A percentile compares a stretch with the other conserved stretches of the same genome.
Evolutionary conservation across 2,888 invertebrate genomes (phyloP).

Genomic region (Caenorhabditis sp.): DNA sequence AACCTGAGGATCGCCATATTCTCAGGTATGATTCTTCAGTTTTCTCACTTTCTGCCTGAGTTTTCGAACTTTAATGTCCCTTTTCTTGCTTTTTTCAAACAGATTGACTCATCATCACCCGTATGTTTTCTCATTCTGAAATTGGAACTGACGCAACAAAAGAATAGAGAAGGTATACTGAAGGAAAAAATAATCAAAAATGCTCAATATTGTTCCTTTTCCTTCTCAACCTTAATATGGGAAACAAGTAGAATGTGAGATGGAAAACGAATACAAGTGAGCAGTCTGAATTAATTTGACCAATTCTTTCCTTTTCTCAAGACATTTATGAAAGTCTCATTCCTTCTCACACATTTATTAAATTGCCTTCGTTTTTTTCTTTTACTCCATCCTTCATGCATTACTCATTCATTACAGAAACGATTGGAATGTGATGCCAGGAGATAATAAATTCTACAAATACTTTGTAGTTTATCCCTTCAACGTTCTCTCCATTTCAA

Average conservation of each 20-base stretch:
- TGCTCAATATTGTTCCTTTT: slow-evolving; percentile 31
- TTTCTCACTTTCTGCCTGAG: not conserved
- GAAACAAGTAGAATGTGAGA: slow-evolving; percentile 19
- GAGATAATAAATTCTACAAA: slow-evolving; percentile 62
- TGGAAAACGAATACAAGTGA: slow-evolving; percentile 35
- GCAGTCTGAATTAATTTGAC: slow-evolving; percentile 56
- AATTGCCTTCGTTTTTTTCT: slow-evolving; percentile 49
- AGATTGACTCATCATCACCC: not conserved
- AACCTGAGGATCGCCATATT: too few relatives aligned
- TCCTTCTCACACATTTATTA: slow-evolving; percentile 45
- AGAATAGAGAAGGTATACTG: not conserved
- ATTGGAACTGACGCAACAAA: slow-evolving; percentile 2
- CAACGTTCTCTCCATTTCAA: slow-evolving; percentile 58
- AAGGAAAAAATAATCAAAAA: slow-evolving; percentile 47
- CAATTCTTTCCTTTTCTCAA: slow-evolving; percentile 31
- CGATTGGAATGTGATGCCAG: slow-evolving; percentile 63
- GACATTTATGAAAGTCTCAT: slow-evolving; percentile 23
- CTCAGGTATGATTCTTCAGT: too few relatives aligned
- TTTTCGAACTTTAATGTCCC: not conserved
- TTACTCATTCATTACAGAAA: slow-evolving; percentile 24
- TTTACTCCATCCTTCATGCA: not conserved
- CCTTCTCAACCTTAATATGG: slow-evolving; percentile 25
- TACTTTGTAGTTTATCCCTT: slow-evolving; percentile 65
- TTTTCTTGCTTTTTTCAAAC: not conserved
- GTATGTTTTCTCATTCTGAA: not conserved